Percentiles rank a stretch among this genome's conserved stretches.
Evolutionary conservation across 1,140 invertebrate species (phyloP).

Genomic region (Drosophila ironensis): DNA sequence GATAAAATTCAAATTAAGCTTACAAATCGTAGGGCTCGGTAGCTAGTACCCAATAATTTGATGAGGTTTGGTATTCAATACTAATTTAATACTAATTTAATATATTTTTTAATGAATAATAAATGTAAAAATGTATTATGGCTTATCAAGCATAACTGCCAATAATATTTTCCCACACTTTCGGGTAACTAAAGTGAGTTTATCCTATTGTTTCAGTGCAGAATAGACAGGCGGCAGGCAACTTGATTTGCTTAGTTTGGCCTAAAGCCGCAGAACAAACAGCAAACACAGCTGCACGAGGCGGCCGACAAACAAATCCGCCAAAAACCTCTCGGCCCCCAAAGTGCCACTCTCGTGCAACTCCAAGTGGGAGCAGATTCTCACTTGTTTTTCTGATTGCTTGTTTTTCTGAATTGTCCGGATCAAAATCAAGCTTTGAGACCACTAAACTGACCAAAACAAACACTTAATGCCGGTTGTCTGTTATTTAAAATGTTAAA

Average conservation of each 20-base stretch:
- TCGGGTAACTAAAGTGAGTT: no score
- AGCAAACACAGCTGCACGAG: constrained; percentile 41
- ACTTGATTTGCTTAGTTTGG: constrained; percentile 40
- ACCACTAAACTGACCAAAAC: constrained; percentile 18
- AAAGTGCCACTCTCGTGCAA: constrained; percentile 25
- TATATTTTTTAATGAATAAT: no score
- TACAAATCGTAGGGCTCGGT: no score
- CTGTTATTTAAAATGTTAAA: neutral
- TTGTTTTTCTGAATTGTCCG: neutral
- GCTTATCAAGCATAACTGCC: no score
- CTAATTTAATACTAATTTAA: no score
- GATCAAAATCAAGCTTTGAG: constrained; percentile 17
- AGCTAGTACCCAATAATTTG: no score
- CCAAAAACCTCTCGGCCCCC: constrained; percentile 34
- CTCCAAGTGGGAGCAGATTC: constrained; percentile 30
- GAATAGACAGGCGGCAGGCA: constrained; percentile 24
- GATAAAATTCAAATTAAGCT: no score
- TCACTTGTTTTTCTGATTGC: constrained; percentile 14
- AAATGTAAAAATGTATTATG: no score
- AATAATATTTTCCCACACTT: no score
- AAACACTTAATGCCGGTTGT: neutral
- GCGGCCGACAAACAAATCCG: constrained; percentile 32
- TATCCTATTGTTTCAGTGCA: neutral
- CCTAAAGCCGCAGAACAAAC: constrained; percentile 36
- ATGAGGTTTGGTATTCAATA: no score